Evolutionary conservation across 2,888 invertebrate species (phyloP).

Genomic region (Argyresthia albistria): DNA sequence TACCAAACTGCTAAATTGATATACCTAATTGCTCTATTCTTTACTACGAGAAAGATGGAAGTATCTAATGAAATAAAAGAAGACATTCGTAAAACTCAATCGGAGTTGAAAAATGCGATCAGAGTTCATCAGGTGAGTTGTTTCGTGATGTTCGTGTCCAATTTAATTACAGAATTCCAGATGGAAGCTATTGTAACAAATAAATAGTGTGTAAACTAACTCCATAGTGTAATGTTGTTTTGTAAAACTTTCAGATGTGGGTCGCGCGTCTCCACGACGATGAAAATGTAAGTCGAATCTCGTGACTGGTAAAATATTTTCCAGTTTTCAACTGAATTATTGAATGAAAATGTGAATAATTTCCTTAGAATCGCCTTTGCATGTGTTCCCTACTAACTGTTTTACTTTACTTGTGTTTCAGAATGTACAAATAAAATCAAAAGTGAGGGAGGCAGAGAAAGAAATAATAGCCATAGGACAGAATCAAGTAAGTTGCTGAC

Average conservation of each 20-base stretch:
- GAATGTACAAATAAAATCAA: constrained; percentile 64
- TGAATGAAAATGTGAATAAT: not conserved
- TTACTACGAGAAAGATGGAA: constrained; percentile 50
- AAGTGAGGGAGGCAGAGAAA: constrained; percentile 72
- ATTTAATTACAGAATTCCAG: no score
- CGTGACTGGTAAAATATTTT: not conserved
- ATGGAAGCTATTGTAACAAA: no score
- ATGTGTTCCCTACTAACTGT: not conserved
- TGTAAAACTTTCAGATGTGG: constrained; percentile 55
- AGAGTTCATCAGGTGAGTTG: constrained; percentile 74
- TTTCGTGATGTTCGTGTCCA: not conserved
- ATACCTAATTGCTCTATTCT: not conserved
- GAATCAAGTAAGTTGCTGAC: constrained; percentile 65
- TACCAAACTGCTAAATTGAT: not conserved
- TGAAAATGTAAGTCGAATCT: constrained; percentile 60
- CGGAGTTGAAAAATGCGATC: constrained; percentile 74
- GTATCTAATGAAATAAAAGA: constrained; percentile 74
- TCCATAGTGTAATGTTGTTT: not conserved
- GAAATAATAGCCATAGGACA: constrained; percentile 72
- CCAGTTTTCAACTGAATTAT: not conserved
- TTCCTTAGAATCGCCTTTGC: not conserved
- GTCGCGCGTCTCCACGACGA: constrained; percentile 70
- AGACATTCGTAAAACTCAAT: constrained; percentile 73
- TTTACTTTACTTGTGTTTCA: constrained; percentile 28
- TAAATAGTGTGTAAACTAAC: not conserved